Percentiles rank a stretch among this genome's conserved stretches.
These are phyloP conservation scores for Patella caerulea DNA, from an alignment of 2,888 invertebrate genomes.

Conservation along the genomic window DNA sequence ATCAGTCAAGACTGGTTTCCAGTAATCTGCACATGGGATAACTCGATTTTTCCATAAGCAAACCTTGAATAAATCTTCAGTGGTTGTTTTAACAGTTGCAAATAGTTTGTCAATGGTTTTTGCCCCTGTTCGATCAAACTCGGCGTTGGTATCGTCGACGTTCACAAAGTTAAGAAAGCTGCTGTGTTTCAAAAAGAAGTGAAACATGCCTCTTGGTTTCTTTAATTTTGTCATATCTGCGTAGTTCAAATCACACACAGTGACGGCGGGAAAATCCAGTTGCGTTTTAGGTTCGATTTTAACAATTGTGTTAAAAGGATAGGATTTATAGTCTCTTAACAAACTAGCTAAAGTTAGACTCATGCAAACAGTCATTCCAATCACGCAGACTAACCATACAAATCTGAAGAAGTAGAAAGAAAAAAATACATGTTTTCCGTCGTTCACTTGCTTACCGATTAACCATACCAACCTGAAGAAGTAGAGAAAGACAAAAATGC, in stretches of 20 bases:
- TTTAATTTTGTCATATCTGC: neutral
- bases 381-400: neutral
- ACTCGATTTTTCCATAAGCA: neutral
- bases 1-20: neutral
- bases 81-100: neutral
- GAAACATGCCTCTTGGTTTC: neutral
- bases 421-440: no score
- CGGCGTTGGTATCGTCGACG: neutral
- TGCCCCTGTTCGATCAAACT: neutral
- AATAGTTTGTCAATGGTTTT: neutral
- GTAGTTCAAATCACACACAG: conserved; percentile 24
- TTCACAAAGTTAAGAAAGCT: neutral
- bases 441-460: no score
- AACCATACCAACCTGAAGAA: neutral
- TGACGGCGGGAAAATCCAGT: conserved; percentile 26
- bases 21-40: neutral
- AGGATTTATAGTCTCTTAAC: conserved; percentile 5
- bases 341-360: conserved; percentile 8
- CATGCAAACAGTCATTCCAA: neutral
- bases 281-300: conserved; percentile 14
- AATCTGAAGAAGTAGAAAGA: neutral
- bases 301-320: conserved; percentile 18
- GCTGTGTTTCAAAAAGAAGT: neutral
- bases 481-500: no score
- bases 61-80: neutral